Evolutionary conservation across 2,888 invertebrate genomes (phyloP).

Genomic region (Drosophila rubida): DNA sequence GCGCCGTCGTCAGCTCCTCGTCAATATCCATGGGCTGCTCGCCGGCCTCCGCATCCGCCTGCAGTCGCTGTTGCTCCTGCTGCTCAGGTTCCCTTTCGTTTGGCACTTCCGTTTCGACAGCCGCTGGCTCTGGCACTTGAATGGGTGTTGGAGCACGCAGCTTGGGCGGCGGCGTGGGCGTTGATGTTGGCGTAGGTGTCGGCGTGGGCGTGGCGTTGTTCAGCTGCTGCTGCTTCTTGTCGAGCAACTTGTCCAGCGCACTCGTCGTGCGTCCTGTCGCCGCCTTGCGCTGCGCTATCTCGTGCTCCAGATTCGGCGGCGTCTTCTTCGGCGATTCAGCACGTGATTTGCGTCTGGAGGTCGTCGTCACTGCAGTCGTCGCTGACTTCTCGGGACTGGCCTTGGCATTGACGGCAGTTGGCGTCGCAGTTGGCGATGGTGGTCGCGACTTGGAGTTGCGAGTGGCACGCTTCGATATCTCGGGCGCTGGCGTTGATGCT

Average conservation of each 20-base stretch:
- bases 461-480: conserved; percentile 64
- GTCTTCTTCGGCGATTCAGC: conserved; percentile 68
- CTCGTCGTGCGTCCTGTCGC: conserved; percentile 73
- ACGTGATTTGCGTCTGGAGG: conserved; percentile 55
- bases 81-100: conserved; percentile 62
- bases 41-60: conserved; percentile 64
- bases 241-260: conserved; percentile 87
- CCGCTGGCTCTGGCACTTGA: conserved; percentile 4
- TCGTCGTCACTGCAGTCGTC: neutral
- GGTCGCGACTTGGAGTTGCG: conserved; percentile 74
- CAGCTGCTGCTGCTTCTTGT: conserved; percentile 85
- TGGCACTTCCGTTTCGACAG: neutral
- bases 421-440: conserved; percentile 28
- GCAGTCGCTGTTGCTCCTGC: conserved; percentile 53
- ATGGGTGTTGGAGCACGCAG: conserved; percentile 10
- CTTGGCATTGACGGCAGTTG: conserved; percentile 30
- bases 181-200: conserved; percentile 10
- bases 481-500: conserved; percentile 14
- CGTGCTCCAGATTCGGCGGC: conserved; percentile 79
- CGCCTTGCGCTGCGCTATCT: conserved; percentile 82
- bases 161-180: conserved; percentile 36
- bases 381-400: conserved; percentile 49
- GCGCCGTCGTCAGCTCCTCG: conserved; percentile 80
- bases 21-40: conserved; percentile 83
- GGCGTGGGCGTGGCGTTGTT: conserved; percentile 54